Evolutionary conservation across 2,888 invertebrate genomes (phyloP).

Genomic region (Nemoura dubitans): DNA sequence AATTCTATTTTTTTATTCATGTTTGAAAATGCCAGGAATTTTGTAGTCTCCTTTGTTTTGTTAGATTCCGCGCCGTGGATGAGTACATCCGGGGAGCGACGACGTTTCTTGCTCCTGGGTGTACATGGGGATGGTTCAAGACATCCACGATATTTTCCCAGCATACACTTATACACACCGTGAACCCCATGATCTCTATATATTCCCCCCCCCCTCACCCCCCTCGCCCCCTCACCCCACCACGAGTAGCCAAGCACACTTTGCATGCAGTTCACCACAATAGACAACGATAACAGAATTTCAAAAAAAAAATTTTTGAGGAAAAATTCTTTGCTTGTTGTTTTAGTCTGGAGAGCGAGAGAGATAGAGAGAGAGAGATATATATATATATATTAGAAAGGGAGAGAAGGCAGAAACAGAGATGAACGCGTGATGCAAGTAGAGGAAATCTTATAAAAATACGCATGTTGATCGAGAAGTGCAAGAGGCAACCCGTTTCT

Average conservation of each 20-base stretch:
- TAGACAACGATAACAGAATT: slow-evolving; percentile 29
- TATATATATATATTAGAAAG: too few species aligned
- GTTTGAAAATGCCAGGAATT: slow-evolving; percentile 2
- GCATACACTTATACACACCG: neutral
- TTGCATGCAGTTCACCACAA: slow-evolving; percentile 20
- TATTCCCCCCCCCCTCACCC: neutral
- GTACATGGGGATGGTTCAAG: neutral
- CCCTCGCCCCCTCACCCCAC: neutral
- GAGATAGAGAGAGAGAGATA: too few species aligned
- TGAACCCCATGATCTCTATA: slow-evolving; percentile 19
- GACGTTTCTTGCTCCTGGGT: neutral
- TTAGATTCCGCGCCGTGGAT: slow-evolving; percentile 36
- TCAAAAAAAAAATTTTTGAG: slow-evolving; percentile 28
- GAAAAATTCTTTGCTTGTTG: slow-evolving; percentile 28
- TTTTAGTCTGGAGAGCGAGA: neutral
- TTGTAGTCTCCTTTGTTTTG: slow-evolving; percentile 46
- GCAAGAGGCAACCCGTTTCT: neutral
- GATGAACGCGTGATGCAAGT: neutral
- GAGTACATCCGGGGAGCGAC: slow-evolving; percentile 44
- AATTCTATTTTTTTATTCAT: slow-evolving; percentile 16
- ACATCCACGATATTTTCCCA: neutral
- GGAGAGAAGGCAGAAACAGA: neutral
- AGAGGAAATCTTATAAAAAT: slow-evolving; percentile 23
- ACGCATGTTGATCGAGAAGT: slow-evolving; percentile 20
- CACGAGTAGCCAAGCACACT: neutral